A percentile compares a stretch with the other conserved stretches of the same genome.
Evolutionary conservation across 35 echinoderm and acorn worm species (phyloP).

Genomic region (Stichopus chloronotus): DNA sequence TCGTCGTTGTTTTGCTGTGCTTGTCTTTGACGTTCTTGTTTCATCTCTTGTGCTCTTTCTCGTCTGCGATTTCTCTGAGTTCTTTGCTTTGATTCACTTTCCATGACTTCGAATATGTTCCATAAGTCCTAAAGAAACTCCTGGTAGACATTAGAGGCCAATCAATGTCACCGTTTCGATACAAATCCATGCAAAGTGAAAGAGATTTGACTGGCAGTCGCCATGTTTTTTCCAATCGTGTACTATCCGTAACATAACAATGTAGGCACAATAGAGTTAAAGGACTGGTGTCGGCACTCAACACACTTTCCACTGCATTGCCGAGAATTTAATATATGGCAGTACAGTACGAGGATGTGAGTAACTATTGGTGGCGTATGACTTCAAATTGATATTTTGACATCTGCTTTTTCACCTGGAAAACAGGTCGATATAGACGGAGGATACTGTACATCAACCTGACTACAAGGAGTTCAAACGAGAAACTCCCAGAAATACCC

Average conservation of each 20-base stretch:
- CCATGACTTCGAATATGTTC: constrained; percentile 52
- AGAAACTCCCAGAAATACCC: no score
- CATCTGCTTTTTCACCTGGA: no score
- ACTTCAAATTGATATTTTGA: neutral
- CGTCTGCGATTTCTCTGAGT: constrained; percentile 59
- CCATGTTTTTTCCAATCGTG: constrained; percentile 46
- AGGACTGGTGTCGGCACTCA: constrained; percentile 9
- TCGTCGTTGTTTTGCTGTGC: constrained; percentile 60
- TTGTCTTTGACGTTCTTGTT: constrained; percentile 58
- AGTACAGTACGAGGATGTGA: neutral
- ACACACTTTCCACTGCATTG: neutral
- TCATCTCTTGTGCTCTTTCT: constrained; percentile 66
- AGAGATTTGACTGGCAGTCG: neutral
- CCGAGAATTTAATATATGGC: neutral
- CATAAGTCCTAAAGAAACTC: constrained; percentile 37
- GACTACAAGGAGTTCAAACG: no score
- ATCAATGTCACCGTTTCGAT: constrained; percentile 23
- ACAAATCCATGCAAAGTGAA: constrained; percentile 30
- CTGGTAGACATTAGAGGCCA: constrained; percentile 10
- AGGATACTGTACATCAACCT: no score
- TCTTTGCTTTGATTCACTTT: constrained; percentile 64
- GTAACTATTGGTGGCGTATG: neutral
- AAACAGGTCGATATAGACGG: no score
- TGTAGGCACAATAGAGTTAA: constrained; percentile 51
- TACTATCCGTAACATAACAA: constrained; percentile 4